Percentiles rank a stretch among this genome's conserved stretches.
Evolutionary conservation across 2,888 invertebrate genomes (phyloP).

Genomic region (Brenthis hecate): DNA sequence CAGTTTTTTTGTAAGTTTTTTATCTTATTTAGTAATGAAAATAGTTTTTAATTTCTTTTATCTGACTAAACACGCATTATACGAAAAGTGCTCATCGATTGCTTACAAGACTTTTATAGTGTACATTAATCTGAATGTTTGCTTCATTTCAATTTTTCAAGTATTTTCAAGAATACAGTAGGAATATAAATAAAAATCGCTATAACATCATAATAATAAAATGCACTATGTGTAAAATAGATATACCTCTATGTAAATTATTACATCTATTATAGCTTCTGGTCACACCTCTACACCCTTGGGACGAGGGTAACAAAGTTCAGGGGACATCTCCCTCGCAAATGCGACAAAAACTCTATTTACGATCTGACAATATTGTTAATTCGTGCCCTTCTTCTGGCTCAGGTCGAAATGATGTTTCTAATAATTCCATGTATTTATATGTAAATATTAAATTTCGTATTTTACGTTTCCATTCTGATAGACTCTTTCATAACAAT

Average conservation of each 20-base stretch:
- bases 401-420: conserved; percentile 8
- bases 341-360: conserved; percentile 45
- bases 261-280: conserved; percentile 41
- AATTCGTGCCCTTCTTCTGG: conserved; percentile 38
- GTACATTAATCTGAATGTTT: too few relatives aligned
- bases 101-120: too few relatives aligned
- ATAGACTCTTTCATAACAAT: not conserved
- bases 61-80: too few relatives aligned
- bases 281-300: conserved; percentile 50
- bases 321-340: conserved; percentile 41
- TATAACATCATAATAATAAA: not conserved
- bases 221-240: not conserved
- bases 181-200: not conserved
- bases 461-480: not conserved
- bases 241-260: conserved; percentile 27
- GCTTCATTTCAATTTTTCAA: too few relatives aligned
- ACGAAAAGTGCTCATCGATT: too few relatives aligned
- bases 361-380: conserved; percentile 45
- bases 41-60: too few relatives aligned
- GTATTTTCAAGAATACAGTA: not conserved
- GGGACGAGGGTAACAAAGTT: conserved; percentile 48
- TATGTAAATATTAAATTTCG: conserved; percentile 6
- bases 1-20: too few relatives aligned
- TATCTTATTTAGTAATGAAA: too few relatives aligned
- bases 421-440: conserved; percentile 8